phyloP scores from a whole-genome alignment of 2,888 invertebrate genomes.

The Pantelozetes paolii region DNA sequence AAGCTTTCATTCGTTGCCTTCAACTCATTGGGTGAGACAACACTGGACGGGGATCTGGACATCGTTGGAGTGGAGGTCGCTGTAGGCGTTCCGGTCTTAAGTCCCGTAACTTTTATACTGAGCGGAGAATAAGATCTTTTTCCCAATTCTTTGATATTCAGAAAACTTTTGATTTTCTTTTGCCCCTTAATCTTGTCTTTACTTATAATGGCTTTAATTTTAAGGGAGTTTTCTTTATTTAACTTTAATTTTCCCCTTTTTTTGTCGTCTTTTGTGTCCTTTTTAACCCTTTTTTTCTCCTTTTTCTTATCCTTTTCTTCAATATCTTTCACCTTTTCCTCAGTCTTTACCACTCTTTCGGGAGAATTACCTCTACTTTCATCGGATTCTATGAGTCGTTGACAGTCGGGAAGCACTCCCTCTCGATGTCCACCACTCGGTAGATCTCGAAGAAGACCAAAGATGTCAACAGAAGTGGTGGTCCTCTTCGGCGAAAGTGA shows the following conservation, averaged over 20 bases:
- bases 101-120: conserved; percentile 33
- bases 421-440: conserved; percentile 2
- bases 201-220: conserved; percentile 29
- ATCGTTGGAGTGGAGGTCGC: conserved; percentile 37
- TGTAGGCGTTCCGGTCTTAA: conserved; percentile 35
- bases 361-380: conserved; percentile 39
- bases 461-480: not conserved
- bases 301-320: conserved; percentile 42
- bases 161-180: conserved; percentile 33
- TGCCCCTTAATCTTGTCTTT: conserved; percentile 26
- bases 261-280: conserved; percentile 13
- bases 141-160: conserved; percentile 1
- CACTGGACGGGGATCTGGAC: conserved; percentile 9
- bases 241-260: conserved; percentile 40
- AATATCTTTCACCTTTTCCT: conserved; percentile 43
- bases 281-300: conserved; percentile 44
- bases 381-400: conserved; percentile 32
- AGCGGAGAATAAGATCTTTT: conserved; percentile 30
- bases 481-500: not conserved
- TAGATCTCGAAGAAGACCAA: conserved; percentile 30
- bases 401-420: conserved; percentile 33
- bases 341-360: conserved; percentile 40
- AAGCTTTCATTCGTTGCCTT: not conserved
- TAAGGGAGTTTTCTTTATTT: conserved; percentile 34
- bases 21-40: not conserved